phyloP scores from a whole-genome alignment of 1,140 invertebrate species.

The Monochamus saltuarius region DNA sequence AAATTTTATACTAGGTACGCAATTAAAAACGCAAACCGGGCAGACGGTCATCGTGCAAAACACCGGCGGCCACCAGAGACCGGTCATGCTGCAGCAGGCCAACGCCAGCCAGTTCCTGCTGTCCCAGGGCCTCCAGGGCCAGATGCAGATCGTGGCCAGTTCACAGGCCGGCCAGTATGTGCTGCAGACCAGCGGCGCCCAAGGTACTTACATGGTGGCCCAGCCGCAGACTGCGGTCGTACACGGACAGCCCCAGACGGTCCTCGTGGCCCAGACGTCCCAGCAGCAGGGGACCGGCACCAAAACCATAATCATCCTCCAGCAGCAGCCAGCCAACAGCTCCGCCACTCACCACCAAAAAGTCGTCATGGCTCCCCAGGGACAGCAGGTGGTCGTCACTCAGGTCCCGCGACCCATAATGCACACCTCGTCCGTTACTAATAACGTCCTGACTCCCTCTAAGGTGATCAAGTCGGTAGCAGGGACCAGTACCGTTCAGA shows the following conservation, averaged over 20 bases:
- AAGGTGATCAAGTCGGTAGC: slow-evolving; percentile 51
- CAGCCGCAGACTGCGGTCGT: slow-evolving; percentile 63
- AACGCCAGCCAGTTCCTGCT: slow-evolving; percentile 48
- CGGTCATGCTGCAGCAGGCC: slow-evolving; percentile 50
- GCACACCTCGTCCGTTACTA: slow-evolving; percentile 53
- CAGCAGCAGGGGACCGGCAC: slow-evolving; percentile 63
- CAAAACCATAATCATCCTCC: slow-evolving; percentile 73
- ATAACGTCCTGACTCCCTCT: slow-evolving; percentile 51
- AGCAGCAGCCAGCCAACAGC: slow-evolving; percentile 56
- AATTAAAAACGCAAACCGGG: slow-evolving; percentile 33
- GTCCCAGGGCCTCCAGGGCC: slow-evolving; percentile 43
- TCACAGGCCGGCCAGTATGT: slow-evolving; percentile 56
- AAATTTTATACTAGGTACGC: slow-evolving; percentile 16
- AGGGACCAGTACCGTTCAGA: slow-evolving; percentile 36
- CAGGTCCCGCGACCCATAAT: slow-evolving; percentile 58
- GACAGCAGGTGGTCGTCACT: slow-evolving; percentile 65
- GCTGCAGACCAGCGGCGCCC: slow-evolving; percentile 55
- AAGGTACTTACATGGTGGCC: slow-evolving; percentile 64
- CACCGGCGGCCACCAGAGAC: slow-evolving; percentile 50
- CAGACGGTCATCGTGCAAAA: slow-evolving; percentile 55
- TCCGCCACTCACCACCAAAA: slow-evolving; percentile 48
- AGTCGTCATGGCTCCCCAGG: slow-evolving; percentile 67
- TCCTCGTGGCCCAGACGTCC: slow-evolving; percentile 62
- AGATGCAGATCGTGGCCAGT: slow-evolving; percentile 49
- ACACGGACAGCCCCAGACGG: slow-evolving; percentile 63